phyloP scores from a whole-genome alignment of 2,113 vertebrate genomes.

The Rhodinocichla rosea region DNA sequence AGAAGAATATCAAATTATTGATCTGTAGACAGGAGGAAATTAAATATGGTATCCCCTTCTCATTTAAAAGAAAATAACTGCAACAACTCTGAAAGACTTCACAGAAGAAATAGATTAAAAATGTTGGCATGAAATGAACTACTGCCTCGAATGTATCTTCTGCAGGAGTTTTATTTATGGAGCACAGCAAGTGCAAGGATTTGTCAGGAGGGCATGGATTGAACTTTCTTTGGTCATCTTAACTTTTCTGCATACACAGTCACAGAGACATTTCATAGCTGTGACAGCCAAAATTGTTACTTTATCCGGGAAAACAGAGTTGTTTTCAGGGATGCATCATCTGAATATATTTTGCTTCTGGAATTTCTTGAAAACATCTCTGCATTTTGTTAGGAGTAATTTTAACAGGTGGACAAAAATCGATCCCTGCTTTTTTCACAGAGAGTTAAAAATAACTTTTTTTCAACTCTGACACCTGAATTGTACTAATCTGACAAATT shows the following conservation, averaged over 20 bases:
- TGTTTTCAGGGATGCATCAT: neutral
- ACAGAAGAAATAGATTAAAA: neutral
- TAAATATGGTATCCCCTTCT: constrained; percentile 35
- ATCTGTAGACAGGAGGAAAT: constrained; percentile 52
- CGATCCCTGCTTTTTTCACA: neutral
- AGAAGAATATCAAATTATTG: constrained; percentile 55
- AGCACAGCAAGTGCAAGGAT: neutral
- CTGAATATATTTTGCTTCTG: neutral
- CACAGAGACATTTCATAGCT: neutral
- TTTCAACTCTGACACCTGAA: neutral
- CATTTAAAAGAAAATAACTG: constrained; percentile 37
- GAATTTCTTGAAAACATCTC: neutral
- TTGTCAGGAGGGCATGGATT: neutral
- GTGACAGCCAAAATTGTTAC: neutral
- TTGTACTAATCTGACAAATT: neutral
- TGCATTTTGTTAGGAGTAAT: neutral
- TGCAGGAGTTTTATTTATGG: neutral
- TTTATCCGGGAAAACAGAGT: neutral
- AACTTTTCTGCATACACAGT: neutral
- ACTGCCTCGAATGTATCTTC: neutral
- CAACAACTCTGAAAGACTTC: neutral
- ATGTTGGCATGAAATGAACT: neutral
- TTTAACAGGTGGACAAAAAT: neutral
- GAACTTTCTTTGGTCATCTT: neutral
- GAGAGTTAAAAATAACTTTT: neutral